These are phyloP conservation scores for Auanema sp. DNA, from an alignment of 2,888 invertebrate species.

Conservation along the genomic window DNA sequence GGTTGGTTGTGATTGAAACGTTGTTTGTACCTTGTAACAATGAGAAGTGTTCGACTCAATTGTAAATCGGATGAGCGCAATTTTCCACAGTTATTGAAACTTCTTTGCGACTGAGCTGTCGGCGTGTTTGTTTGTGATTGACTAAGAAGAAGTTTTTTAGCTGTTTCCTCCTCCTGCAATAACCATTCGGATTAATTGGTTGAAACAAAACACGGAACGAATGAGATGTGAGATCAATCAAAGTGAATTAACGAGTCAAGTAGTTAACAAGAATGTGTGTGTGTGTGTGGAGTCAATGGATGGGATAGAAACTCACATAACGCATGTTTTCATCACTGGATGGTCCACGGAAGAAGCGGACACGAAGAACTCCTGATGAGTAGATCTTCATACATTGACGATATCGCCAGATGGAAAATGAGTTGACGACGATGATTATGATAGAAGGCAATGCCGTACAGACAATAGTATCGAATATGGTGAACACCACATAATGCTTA, in stretches of 20 bases:
- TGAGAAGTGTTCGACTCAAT: conserved; percentile 59
- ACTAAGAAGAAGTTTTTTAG: conserved; percentile 51
- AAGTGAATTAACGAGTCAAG: not conserved
- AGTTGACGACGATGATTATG: conserved; percentile 60
- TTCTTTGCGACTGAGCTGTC: conserved; percentile 32
- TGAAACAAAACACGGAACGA: not conserved
- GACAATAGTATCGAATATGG: conserved; percentile 53
- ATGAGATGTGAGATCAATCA: not conserved
- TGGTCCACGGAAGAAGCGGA: conserved; percentile 20
- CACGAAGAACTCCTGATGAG: conserved; percentile 57
- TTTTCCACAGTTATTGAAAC: conserved; percentile 42
- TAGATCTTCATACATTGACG: conserved; percentile 63
- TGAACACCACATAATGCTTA: conserved; percentile 56
- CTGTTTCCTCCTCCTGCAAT: conserved; percentile 50
- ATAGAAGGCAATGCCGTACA: conserved; percentile 57
- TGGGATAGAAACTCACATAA: conserved; percentile 18
- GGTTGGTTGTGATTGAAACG: not conserved
- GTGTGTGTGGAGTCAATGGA: too few species aligned
- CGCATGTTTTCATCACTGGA: conserved; percentile 7
- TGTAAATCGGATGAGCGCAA: conserved; percentile 59
- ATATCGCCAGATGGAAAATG: conserved; percentile 57
- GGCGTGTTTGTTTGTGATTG: conserved; percentile 28
- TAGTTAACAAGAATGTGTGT: not conserved
- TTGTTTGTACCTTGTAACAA: conserved; percentile 55
- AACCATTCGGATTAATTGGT: not conserved